These are phyloP conservation scores for Poecile montanus DNA, from an alignment of 2,797 vertebrate species.

Conservation along the genomic window DNA sequence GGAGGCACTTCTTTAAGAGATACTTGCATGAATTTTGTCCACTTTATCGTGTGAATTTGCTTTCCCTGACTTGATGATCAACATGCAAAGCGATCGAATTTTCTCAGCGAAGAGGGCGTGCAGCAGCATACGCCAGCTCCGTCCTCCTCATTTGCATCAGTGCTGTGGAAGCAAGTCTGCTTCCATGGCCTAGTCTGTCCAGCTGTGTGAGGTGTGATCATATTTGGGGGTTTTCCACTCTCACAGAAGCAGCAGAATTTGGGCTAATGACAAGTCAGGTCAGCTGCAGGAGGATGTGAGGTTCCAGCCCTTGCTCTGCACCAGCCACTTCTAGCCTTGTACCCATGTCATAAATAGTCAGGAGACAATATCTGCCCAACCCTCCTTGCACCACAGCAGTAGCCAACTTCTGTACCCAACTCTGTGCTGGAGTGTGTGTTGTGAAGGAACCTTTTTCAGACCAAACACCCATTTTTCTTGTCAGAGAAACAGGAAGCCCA, in stretches of 20 bases:
- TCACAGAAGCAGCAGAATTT: not conserved
- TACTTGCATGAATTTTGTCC: not conserved
- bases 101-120: rapidly evolving
- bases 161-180: not conserved
- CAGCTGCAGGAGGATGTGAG: not conserved
- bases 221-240: not conserved
- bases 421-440: rapidly evolving
- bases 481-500: not conserved
- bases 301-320: not conserved
- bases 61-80: not conserved
- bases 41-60: not conserved
- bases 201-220: rapidly evolving
- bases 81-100: rapidly evolving
- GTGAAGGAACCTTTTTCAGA: not conserved
- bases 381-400: no score
- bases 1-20: not conserved
- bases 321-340: not conserved
- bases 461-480: not conserved
- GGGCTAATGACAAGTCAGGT: not conserved
- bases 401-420: not conserved
- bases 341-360: not conserved
- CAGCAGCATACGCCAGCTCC: rapidly evolving
- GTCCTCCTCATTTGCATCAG: not conserved
- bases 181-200: not conserved
- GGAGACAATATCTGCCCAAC: not conserved